phyloP scores from a whole-genome alignment of 2,797 vertebrate species.

The Lemur catta region DNA sequence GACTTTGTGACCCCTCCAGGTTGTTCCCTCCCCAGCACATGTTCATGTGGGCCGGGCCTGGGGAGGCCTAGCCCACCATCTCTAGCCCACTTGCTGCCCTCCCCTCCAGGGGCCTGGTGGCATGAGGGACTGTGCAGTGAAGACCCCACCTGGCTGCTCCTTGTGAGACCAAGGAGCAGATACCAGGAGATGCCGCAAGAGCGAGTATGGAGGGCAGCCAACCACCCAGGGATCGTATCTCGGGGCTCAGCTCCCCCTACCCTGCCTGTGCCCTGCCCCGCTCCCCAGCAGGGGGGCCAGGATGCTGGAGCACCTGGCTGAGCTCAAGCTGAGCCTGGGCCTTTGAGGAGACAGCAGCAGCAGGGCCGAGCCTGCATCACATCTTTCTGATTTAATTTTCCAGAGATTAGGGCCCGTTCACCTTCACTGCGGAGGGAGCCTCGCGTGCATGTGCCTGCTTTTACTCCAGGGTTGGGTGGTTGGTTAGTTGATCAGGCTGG shows the following conservation, averaged over 20 bases:
- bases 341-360: slow-evolving; percentile 37
- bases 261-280: not conserved
- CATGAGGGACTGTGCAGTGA: not conserved
- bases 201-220: not conserved
- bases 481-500: not conserved
- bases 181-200: not conserved
- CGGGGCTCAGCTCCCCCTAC: rapidly evolving
- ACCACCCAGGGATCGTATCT: too few species aligned
- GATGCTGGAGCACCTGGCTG: not conserved
- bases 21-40: not conserved
- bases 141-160: not conserved
- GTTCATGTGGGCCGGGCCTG: not conserved
- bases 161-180: not conserved
- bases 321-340: not conserved
- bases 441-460: not conserved
- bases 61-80: not conserved
- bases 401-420: slow-evolving; percentile 82
- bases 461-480: slow-evolving; percentile 42
- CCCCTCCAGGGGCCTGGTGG: not conserved
- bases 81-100: not conserved
- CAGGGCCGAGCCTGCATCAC: slow-evolving; percentile 35
- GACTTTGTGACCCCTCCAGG: not conserved
- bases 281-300: not conserved
- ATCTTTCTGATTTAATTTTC: slow-evolving; percentile 85
- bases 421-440: slow-evolving; percentile 71